Percentiles rank a stretch among this genome's conserved stretches.
Evolutionary conservation across 2,113 vertebrate genomes (phyloP).

Genomic region (Ancistrus triradiatus): DNA sequence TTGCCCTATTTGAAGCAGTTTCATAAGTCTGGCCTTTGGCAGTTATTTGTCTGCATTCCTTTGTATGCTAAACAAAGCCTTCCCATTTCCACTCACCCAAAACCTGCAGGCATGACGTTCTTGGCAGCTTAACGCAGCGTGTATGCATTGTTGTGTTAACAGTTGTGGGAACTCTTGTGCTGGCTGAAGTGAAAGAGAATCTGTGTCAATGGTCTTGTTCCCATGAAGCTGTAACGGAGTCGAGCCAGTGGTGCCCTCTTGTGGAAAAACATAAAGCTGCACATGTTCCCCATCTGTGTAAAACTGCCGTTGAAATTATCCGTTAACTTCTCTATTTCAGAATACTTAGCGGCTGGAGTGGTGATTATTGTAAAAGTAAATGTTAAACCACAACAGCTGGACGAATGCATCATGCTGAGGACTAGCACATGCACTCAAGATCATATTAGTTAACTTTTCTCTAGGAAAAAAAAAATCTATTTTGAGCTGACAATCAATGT

Average conservation of each 20-base stretch:
- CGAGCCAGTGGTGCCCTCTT: slow-evolving; percentile 63
- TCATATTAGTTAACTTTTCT: too few relatives aligned
- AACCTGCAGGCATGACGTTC: background rate
- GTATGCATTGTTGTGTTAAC: slow-evolving; percentile 20
- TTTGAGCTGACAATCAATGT: too few relatives aligned
- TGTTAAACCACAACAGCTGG: too few relatives aligned
- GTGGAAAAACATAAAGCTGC: slow-evolving; percentile 59
- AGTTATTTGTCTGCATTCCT: slow-evolving; percentile 8
- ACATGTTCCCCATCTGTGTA: too few relatives aligned
- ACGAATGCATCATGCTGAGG: too few relatives aligned
- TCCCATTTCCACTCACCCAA: background rate
- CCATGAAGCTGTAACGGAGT: slow-evolving; percentile 14
- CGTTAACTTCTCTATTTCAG: too few relatives aligned
- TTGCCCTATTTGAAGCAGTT: too few relatives aligned
- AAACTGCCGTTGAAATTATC: too few relatives aligned
- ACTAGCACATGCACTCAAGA: too few relatives aligned
- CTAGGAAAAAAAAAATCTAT: too few relatives aligned
- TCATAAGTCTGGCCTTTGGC: background rate
- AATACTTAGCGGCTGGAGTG: too few relatives aligned
- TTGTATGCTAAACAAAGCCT: slow-evolving; percentile 10
- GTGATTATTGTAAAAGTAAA: too few relatives aligned
- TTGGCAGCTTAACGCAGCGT: slow-evolving; percentile 18
- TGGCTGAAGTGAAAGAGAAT: slow-evolving; percentile 24
- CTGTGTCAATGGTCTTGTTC: slow-evolving; percentile 11
- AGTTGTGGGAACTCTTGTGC: slow-evolving; percentile 36